Evolutionary conservation across 2,113 vertebrate species (phyloP).

Genomic region (Malurus elegans): DNA sequence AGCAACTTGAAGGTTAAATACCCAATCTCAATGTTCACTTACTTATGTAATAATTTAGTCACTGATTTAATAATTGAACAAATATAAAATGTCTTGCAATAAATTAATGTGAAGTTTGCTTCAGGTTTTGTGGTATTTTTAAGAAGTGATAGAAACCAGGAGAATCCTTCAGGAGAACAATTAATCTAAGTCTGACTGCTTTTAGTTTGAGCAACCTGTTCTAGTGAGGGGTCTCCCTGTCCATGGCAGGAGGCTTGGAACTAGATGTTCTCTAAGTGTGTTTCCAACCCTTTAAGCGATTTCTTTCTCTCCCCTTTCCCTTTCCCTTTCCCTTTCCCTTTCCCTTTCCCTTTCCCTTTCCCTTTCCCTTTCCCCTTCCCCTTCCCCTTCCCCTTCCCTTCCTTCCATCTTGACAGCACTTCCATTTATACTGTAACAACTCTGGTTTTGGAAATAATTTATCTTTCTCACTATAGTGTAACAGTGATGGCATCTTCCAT

Average conservation of each 20-base stretch:
- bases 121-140: not conserved
- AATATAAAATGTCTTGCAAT: not conserved
- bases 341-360: too few species aligned
- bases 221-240: not conserved
- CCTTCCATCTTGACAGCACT: not conserved
- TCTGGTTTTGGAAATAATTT: not conserved
- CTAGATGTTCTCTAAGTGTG: not conserved
- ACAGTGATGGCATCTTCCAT: not conserved
- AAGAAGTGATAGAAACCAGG: not conserved
- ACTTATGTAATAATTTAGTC: not conserved
- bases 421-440: not conserved
- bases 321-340: too few species aligned
- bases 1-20: not conserved
- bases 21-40: not conserved
- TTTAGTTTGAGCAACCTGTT: not conserved
- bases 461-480: not conserved
- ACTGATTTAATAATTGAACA: not conserved
- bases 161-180: not conserved
- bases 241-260: fast-evolving
- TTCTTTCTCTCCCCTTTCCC: too few species aligned
- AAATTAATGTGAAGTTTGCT: not conserved
- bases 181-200: not conserved
- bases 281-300: not conserved
- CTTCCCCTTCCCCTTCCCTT: too few species aligned
- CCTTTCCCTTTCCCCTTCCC: too few species aligned